Base-by-base conservation (phyloP, 2,888 invertebrate genomes). In the Myopa tessellatipennis region DNA sequence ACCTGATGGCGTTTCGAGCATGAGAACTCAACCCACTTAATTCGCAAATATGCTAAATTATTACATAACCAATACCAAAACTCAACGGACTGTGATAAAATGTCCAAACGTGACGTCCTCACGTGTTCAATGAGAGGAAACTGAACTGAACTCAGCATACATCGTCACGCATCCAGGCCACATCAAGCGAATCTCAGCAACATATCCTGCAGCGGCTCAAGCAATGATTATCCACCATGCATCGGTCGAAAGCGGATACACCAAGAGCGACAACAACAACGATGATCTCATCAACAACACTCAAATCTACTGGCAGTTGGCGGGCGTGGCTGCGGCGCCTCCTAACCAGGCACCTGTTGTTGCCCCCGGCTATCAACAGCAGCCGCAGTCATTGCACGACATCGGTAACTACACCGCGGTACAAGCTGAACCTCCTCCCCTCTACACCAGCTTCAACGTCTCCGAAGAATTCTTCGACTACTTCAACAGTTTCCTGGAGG, bases 391-490 rank as follows among this genome's bases (percentile, higher is more conserved):
- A 14, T 14, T 34, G 52, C 38, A 63, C 77, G 55, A 5, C 74
- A 61, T 8, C 60, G 45, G 26, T 77, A 74, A 61, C 77, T 68
- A 63, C 72, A 12, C 40, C 60, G 45, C 65, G 58, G 72, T 71
- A 16, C 61, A 77, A 40, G 70, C 70, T 45, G 60, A 40, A 71
- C 68, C 38, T 40, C 77, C 34, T 40, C 78, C 36, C 67, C 84
- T 88, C 78, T 88, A 85, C 77, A 87, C 86, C 79, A 87, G 85
- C 81, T 88, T 86, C 83, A 89, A 89, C 80, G 86, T 88, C 80
- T 88, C 88, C 70, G 88, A 88, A 77, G 88, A 89, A 76, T 83
- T 88, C 16, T 87, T 85, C 82, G 86, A 86, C 81, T 89, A 88
- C 70, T 88, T 88, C 81, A 88, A 88, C 82, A 85, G 87, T 52